phyloP scores from a whole-genome alignment of 2,113 vertebrate genomes.

The Pycnonotus jocosus region DNA sequence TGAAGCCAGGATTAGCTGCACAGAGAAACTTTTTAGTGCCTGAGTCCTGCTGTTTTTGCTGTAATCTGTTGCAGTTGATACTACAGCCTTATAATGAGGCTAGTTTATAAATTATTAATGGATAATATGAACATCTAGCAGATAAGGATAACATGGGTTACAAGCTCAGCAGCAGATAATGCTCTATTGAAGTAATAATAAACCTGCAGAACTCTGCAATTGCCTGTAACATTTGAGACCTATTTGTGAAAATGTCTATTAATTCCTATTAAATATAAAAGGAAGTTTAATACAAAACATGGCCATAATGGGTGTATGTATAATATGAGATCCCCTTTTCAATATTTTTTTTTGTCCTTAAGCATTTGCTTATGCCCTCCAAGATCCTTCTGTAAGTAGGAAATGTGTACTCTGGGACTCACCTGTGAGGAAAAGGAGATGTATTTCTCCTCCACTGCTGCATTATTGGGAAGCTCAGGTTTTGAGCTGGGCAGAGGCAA shows the following conservation, averaged over 20 bases:
- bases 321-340: background rate
- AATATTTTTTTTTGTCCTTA: background rate
- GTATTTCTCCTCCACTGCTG: background rate
- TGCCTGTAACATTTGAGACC: background rate
- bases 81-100: background rate
- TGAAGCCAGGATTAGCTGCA: background rate
- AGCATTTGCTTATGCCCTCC: background rate
- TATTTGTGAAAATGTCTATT: constrained; percentile 18
- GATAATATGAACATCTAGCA: background rate
- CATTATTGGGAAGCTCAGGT: background rate
- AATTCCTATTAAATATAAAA: background rate
- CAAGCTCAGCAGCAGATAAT: constrained; percentile 24
- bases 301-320: background rate
- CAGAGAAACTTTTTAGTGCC: background rate
- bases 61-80: background rate
- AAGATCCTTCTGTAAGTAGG: background rate
- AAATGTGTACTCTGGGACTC: background rate
- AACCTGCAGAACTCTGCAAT: constrained; percentile 7
- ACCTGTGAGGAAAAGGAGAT: background rate
- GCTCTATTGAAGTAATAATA: background rate
- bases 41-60: background rate
- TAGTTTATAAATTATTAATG: constrained; percentile 23
- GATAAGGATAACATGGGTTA: background rate
- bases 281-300: background rate
- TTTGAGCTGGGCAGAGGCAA: background rate